Evolutionary conservation across 2,888 invertebrate genomes (phyloP).

Genomic region (Ptychoptera contaminata): DNA sequence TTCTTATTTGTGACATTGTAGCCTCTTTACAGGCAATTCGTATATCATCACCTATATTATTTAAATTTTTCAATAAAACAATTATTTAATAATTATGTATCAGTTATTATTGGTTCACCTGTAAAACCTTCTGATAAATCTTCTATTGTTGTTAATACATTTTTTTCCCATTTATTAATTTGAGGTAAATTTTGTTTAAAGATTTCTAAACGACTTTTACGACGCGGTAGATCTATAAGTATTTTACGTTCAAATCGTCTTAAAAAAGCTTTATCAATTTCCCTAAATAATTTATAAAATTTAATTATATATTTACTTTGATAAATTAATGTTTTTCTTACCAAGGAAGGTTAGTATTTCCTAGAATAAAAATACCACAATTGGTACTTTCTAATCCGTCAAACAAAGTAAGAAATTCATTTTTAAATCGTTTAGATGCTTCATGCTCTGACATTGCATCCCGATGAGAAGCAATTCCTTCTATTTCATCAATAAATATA

Average conservation of each 20-base stretch:
- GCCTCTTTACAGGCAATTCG: conserved; percentile 78
- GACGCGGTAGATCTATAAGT: conserved; percentile 59
- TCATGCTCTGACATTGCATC: conserved; percentile 60
- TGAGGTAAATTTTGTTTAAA: conserved; percentile 44
- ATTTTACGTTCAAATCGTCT: conserved; percentile 79
- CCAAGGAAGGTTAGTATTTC: conserved; percentile 89
- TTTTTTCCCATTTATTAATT: conserved; percentile 16
- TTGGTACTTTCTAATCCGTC: conserved; percentile 58
- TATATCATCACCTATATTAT: conserved; percentile 76
- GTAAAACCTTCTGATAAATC: conserved; percentile 58
- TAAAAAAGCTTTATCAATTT: conserved; percentile 75
- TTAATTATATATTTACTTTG: conserved; percentile 1
- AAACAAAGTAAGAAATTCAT: conserved; percentile 73
- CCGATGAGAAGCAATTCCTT: conserved; percentile 57
- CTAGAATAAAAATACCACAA: conserved; percentile 54
- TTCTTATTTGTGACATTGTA: conserved; percentile 63
- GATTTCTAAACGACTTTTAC: conserved; percentile 46
- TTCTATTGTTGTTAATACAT: conserved; percentile 32
- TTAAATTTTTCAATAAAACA: conserved; percentile 14
- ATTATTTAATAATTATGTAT: background rate
- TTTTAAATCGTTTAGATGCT: conserved; percentile 72
- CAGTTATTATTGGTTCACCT: conserved; percentile 33
- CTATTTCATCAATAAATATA: conserved; percentile 87
- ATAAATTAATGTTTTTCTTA: conserved; percentile 20
- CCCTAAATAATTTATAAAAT: conserved; percentile 36